A percentile compares a stretch with the other conserved stretches of the same genome.
Conservation (phyloP, 2,797 vertebrate species). For the Enteromius treurensis region DNA sequence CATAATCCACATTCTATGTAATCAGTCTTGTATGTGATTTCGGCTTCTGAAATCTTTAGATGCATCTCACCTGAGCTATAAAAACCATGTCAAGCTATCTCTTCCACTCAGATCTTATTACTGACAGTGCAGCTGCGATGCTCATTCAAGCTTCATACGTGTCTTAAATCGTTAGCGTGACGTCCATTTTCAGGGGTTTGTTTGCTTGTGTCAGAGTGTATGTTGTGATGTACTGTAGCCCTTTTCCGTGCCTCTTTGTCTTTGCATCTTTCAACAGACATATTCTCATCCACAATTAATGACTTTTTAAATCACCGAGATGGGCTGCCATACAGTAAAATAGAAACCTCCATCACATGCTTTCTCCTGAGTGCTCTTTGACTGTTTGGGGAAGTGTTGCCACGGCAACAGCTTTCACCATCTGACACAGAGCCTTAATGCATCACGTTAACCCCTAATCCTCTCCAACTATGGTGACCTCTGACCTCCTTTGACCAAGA, state of each 20-base stretch:
- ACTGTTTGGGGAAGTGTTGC: conserved; percentile 35
- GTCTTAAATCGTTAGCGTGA: conserved; percentile 23
- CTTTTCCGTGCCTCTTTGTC: conserved; percentile 20
- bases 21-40: not conserved
- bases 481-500: conserved; percentile 33
- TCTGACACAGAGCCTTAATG: not conserved
- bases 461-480: conserved; percentile 39
- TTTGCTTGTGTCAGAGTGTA: conserved; percentile 33
- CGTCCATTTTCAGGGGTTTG: not conserved
- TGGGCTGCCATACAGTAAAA: conserved; percentile 23
- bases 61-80: conserved; percentile 5
- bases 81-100: conserved; percentile 25
- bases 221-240: conserved; percentile 11
- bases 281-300: conserved; percentile 47
- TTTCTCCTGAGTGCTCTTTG: conserved; percentile 17
- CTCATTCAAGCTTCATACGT: conserved; percentile 37
- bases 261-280: conserved; percentile 18
- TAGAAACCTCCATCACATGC: conserved; percentile 14
- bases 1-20: not conserved
- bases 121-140: not conserved
- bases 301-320: conserved; percentile 29
- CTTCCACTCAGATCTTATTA: conserved; percentile 2
- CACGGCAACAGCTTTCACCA: conserved; percentile 8
- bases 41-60: conserved; percentile 3
- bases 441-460: conserved; percentile 20